Evolutionary conservation across 1,140 invertebrate species (phyloP).

Genomic region (Temnothorax nylanderi): DNA sequence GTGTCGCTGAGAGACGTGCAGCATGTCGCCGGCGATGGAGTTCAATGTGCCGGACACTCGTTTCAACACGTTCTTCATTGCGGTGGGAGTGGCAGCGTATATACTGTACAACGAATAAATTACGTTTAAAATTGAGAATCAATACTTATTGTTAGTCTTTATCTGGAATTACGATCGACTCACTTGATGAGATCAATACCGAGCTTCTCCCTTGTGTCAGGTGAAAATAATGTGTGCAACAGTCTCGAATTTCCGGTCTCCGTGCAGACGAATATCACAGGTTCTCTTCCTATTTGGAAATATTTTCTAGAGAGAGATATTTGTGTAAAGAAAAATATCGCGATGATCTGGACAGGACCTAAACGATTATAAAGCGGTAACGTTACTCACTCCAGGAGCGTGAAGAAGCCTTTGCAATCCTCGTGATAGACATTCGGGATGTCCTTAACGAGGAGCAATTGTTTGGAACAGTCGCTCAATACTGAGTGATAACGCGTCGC

Average conservation of each 20-base stretch:
- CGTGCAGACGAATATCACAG: constrained; percentile 90
- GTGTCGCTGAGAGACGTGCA: constrained; percentile 85
- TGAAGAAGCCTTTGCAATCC: constrained; percentile 87
- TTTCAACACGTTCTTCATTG: constrained; percentile 89
- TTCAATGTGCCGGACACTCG: constrained; percentile 87
- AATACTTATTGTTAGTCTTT: not conserved
- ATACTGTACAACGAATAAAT: constrained; percentile 85
- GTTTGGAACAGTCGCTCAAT: constrained; percentile 85
- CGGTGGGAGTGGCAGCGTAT: constrained; percentile 88
- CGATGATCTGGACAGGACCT: not conserved
- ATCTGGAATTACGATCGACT: constrained; percentile 67
- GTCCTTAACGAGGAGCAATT: constrained; percentile 90
- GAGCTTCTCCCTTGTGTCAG: constrained; percentile 87
- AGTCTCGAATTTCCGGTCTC: constrained; percentile 87
- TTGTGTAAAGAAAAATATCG: constrained; percentile 21
- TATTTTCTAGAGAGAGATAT: constrained; percentile 87
- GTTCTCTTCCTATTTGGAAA: constrained; percentile 87
- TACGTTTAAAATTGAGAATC: not conserved
- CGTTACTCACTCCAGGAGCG: constrained; percentile 88
- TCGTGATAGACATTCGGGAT: constrained; percentile 90
- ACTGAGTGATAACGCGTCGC: constrained; percentile 90
- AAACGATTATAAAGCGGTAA: constrained; percentile 19
- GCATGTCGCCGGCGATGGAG: constrained; percentile 84
- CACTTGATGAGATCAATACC: constrained; percentile 88
- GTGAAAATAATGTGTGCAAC: constrained; percentile 88